These are phyloP conservation scores for Eupeodes latifasciatus DNA, from an alignment of 2,888 invertebrate genomes.

Conservation along the genomic window DNA sequence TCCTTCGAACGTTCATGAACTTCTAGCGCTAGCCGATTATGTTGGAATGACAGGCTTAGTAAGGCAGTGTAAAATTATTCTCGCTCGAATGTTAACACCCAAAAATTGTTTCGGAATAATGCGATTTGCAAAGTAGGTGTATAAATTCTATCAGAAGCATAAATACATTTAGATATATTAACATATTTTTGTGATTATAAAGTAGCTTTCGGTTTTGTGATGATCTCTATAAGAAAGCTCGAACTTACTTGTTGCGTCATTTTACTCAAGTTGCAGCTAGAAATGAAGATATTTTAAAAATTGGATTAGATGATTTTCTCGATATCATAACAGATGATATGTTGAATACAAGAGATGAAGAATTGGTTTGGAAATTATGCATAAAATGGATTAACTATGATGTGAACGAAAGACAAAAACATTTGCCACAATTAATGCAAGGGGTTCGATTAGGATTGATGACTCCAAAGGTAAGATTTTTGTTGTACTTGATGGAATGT, in stretches of 20 bases:
- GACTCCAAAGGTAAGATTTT: conserved; percentile 87
- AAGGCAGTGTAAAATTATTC: conserved; percentile 91
- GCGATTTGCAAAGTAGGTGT: conserved; percentile 90
- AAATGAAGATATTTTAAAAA: conserved; percentile 90
- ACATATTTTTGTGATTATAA: conserved; percentile 11
- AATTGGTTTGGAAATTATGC: conserved; percentile 93
- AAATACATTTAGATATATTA: background rate
- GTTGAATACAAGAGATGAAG: conserved; percentile 94
- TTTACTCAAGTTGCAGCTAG: conserved; percentile 90
- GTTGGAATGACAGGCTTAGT: conserved; percentile 93
- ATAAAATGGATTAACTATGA: conserved; percentile 94
- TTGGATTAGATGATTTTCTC: conserved; percentile 90
- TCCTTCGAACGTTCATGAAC: conserved; percentile 91
- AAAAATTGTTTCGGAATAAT: conserved; percentile 94
- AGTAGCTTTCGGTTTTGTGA: conserved; percentile 82
- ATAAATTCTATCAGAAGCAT: no score
- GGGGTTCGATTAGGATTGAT: conserved; percentile 92
- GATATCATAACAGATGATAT: conserved; percentile 92
- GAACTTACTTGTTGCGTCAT: conserved; percentile 90
- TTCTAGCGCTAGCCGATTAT: conserved; percentile 94
- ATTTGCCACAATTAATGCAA: conserved; percentile 91
- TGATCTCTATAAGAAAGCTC: conserved; percentile 88
- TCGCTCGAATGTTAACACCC: conserved; percentile 88
- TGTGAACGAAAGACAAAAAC: conserved; percentile 88
- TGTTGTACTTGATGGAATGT: no score